Evolutionary conservation across 2,113 vertebrate species (phyloP).

Genomic region (Chlorodrepanis virens): DNA sequence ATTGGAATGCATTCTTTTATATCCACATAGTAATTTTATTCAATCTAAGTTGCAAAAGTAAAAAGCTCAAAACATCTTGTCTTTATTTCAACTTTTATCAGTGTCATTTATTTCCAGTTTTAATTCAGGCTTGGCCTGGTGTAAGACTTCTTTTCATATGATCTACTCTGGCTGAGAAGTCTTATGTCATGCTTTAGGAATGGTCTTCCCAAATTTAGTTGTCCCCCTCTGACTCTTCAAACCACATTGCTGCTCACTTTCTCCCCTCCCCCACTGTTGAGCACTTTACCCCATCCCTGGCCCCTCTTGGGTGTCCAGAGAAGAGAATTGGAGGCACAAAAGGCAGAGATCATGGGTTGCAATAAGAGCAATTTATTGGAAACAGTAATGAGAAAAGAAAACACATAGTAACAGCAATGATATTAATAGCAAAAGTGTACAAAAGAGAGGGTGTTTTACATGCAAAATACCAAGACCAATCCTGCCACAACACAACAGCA

Average conservation of each 20-base stretch:
- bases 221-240: background rate
- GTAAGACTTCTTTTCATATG: background rate
- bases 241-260: accelerated
- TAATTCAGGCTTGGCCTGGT: background rate
- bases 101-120: background rate
- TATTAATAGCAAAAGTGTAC: background rate
- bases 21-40: background rate
- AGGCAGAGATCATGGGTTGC: background rate
- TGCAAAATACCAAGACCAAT: background rate
- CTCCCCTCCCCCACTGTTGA: background rate
- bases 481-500: accelerated
- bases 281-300: accelerated
- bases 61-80: background rate
- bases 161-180: background rate
- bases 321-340: background rate
- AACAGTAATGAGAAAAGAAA: background rate
- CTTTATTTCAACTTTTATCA: background rate
- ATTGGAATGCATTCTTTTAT: background rate
- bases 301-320: background rate
- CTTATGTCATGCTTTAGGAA: background rate
- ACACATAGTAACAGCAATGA: background rate
- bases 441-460: background rate
- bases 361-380: background rate
- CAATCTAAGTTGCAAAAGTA: background rate
- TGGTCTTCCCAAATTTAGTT: background rate